Evolutionary conservation across 2,888 invertebrate species (phyloP), one percentile per base, ranked within the genome.

Genomic region (Nineta flava): DNA sequence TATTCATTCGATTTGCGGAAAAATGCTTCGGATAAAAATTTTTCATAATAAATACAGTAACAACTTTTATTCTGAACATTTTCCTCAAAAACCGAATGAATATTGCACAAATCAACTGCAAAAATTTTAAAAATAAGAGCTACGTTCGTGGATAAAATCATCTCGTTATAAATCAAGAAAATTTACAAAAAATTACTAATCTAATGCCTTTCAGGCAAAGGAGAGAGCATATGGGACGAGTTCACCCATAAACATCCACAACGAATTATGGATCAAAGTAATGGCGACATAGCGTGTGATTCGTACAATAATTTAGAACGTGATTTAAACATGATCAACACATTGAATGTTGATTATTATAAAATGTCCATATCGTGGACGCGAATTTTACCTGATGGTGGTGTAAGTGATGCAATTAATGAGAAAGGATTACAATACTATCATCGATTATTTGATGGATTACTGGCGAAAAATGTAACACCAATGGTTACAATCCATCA

Each of bases 331-430:
- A 44, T 58, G 44, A 43, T 60, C 13, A 58, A 57, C 44, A 46
- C 56, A 16, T 47, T 62, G 10, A 57, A 58, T 17, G 61, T 60
- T 13, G 49, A 61, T 49, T 75, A 72, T 61, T 76, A 76, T 58
- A 65, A 66, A 15, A 71, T 76, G 56, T 76, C 76, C 0, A 60
- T 76, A 13, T 75, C 79, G 1, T 82, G 82, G 82, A 63, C 79
- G 1, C 67, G 82, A 35, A 67, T 82, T 41, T 61, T 81, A 51
- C 79, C 81, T 0, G 26, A 26, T 26, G 48, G 50, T 9, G 55
- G 55, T 12, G 34, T 44, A 43, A 31, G 49, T 9, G 50, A 66
- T 56, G 16, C 56, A 15, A 57, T 75, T 47, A 77, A 73, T 56
- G 60, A 65, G 51, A 67, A 65, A 1, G 78, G 76, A 12, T 61